Base-by-base conservation (phyloP, 1,140 invertebrate genomes). In the Drosophila triauraria region DNA sequence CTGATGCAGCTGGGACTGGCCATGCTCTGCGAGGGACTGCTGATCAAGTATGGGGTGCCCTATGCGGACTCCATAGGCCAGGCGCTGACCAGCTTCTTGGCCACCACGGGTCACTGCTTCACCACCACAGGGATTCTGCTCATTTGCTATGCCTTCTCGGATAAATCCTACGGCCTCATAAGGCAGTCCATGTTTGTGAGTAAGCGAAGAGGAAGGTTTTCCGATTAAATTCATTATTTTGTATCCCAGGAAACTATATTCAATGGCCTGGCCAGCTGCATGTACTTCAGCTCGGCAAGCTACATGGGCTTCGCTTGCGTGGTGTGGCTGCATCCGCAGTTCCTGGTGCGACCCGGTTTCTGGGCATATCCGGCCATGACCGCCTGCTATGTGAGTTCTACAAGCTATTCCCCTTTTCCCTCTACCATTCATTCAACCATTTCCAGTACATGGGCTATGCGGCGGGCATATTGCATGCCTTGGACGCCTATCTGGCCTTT, bases 331-430 rank as follows among this genome's bases (percentile, higher is more conserved):
- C 95, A 96, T 92, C 95, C 96, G 0, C 95, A 95, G 84, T 94
- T 94, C 70, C 90, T 93, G 2, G 54, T 94, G 8, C 91, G 94
- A 50, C 93, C 90, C 44, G 94, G 94, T 75, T 94, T 94, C 79
- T 93, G 94, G 54, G 96, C 95, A 30, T 97, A 96, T 93, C 96
- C 96, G 15, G 96, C 96, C 2, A 97, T 97, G 96, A 96, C 96
- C 25, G 96, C 96, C 1, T 95, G 96, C 57, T 97, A 97, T 91
- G 97, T 97, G 93, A 96, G 96, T 95, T 61, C 15, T 42, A 44
- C 3, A 20, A 44, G 9, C 2, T 9, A 7, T 27, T 51, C 0
- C 6, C n/a, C 12, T 13, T 5, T 20, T 10, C 4, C n/a, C 15
- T 9, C 23, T 51, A 43, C 2, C 43, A 47, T 63, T 25, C 3